Evolutionary conservation across 2,113 vertebrate species (phyloP), one percentile per base, ranked within the genome.

Genomic region (Brienomyrus brachyistius): DNA sequence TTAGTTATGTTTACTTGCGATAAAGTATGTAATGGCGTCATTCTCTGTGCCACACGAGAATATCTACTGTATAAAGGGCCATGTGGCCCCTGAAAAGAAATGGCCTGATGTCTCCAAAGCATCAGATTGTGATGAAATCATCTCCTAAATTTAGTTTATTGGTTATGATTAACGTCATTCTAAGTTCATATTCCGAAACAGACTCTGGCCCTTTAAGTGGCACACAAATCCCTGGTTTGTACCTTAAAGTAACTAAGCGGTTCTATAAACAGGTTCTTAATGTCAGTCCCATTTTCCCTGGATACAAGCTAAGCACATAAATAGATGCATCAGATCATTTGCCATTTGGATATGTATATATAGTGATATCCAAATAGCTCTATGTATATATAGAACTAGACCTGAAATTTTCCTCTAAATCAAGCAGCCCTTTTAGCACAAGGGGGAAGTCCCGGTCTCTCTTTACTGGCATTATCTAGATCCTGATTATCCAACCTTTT

Each of bases 261-360:
- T 87, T 87, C 85, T 87, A 31, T 35, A 87, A 87, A 54, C 50
- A 87, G 85, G 85, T 54, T 27, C 31, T 87, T 51, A 51, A 54
- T 87, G n/a, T 19, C 23, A 35, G 82, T 87, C n/a, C 48, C 50
- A 87, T 17, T 87, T 87, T 54, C 85, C 48, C 48, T 87, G 50
- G 19, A 54, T 87, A 54, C 27, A 52, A 54, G 50, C 50, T 87
- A 35, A 54, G n/a, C 50, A 87, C n/a, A 86, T 50, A 86, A 54
- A 87, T 54, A 87, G 50, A 54, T 87, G 48, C 50, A 56, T 87
- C 85, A 87, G 51, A 87, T 87, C 45, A 50, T 86, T 50, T 50
- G 83, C 83, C 23, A 86, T 86, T 86, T 86, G 83, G 47, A 50
- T 27, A 86, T 86, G 45, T 50, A 86, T 50, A 50, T 86, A 48